Evolutionary conservation across 2,797 vertebrate genomes (phyloP).

Genomic region (Lepidocolaptes lacrymiger): DNA sequence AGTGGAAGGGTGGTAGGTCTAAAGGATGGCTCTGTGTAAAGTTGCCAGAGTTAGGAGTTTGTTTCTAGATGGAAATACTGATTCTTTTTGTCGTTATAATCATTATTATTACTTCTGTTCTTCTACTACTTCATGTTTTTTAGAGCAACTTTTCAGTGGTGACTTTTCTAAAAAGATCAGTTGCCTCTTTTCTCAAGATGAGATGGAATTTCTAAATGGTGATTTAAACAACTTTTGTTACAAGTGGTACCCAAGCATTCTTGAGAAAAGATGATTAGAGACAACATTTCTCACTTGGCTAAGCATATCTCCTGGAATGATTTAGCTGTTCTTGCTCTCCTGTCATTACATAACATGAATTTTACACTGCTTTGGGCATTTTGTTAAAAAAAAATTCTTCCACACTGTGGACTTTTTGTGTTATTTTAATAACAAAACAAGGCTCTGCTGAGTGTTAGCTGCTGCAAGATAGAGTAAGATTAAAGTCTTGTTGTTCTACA

Average conservation of each 20-base stretch:
- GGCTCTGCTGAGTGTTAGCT: background rate
- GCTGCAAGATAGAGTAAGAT: background rate
- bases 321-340: constrained; percentile 52
- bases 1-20: background rate
- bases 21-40: background rate
- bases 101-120: background rate
- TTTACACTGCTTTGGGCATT: constrained; percentile 61
- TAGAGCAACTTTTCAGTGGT: background rate
- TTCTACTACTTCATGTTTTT: background rate
- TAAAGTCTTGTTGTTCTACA: constrained; percentile 7
- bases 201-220: background rate
- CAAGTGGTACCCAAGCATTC: constrained; percentile 15
- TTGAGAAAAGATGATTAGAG: constrained; percentile 36
- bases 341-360: constrained; percentile 57
- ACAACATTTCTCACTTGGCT: constrained; percentile 21
- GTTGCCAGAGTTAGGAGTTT: background rate
- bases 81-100: background rate
- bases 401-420: background rate
- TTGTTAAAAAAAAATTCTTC: constrained; percentile 5
- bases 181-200: background rate
- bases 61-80: background rate
- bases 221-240: constrained; percentile 22
- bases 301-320: constrained; percentile 53
- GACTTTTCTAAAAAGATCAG: background rate
- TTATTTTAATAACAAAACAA: background rate